Percentiles rank a stretch among this genome's conserved stretches.
Evolutionary conservation across 2,113 vertebrate species (phyloP).

Genomic region (Ammodytes marinus): DNA sequence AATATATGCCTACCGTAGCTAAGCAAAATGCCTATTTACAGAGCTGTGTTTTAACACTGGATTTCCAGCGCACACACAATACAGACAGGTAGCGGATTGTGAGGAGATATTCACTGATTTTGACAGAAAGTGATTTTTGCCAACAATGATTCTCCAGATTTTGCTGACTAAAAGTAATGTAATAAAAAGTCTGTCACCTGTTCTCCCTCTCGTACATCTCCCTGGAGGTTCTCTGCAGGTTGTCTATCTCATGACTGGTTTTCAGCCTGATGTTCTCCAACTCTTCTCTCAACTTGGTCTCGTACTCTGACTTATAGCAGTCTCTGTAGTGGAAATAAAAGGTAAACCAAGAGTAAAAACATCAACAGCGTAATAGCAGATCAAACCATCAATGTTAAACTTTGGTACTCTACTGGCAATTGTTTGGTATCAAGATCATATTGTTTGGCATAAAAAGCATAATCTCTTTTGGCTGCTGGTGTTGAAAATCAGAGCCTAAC

Average conservation of each 20-base stretch:
- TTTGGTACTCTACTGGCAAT: not conserved
- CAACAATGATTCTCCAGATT: too few species aligned
- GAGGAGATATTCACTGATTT: too few species aligned
- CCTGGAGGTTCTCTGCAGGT: slow-evolving; percentile 91
- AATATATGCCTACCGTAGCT: too few species aligned
- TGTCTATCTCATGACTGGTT: slow-evolving; percentile 95
- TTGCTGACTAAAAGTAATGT: not conserved
- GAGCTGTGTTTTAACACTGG: too few species aligned
- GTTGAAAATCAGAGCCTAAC: slow-evolving; percentile 68
- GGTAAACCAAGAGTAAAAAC: not conserved
- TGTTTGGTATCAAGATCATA: not conserved
- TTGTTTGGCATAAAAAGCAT: not conserved
- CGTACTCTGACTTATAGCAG: slow-evolving; percentile 95
- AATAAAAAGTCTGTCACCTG: slow-evolving; percentile 83
- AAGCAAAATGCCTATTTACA: too few species aligned
- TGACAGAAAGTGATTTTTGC: too few species aligned
- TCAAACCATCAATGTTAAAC: not conserved
- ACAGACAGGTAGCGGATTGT: too few species aligned
- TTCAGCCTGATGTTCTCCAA: slow-evolving; percentile 93
- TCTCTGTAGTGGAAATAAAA: slow-evolving; percentile 85
- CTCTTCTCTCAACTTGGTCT: slow-evolving; percentile 91
- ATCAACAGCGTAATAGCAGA: not conserved
- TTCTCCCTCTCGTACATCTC: slow-evolving; percentile 99
- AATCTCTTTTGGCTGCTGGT: not conserved
- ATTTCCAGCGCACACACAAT: not conserved